phyloP scores from a whole-genome alignment of 2,113 vertebrate species.

The Etheostoma spectabile region DNA sequence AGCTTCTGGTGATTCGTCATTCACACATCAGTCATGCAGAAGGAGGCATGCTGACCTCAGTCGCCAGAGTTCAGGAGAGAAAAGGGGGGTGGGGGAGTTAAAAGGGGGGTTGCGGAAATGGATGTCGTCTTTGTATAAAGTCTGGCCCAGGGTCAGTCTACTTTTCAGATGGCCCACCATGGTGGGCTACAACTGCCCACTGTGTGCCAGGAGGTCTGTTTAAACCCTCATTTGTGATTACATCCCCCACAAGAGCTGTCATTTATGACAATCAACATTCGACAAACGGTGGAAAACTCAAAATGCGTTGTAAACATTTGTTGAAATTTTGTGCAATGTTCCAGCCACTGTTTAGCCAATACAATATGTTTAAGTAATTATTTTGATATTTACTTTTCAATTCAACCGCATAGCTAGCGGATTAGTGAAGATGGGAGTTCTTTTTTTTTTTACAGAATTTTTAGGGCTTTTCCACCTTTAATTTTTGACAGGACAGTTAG shows the following conservation, averaged over 20 bases:
- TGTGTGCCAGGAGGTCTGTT: slow-evolving; percentile 42
- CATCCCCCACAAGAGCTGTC: slow-evolving; percentile 27
- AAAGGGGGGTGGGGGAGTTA: background rate
- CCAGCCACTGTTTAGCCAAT: background rate
- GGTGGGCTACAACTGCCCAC: slow-evolving; percentile 42
- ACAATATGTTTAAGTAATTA: background rate
- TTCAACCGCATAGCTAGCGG: no score
- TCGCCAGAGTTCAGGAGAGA: slow-evolving; percentile 41
- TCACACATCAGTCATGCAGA: slow-evolving; percentile 72
- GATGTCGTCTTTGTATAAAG: slow-evolving; percentile 36
- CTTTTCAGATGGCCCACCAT: slow-evolving; percentile 25
- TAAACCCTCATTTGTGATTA: slow-evolving; percentile 43
- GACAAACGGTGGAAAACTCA: slow-evolving; percentile 13
- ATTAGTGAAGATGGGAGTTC: background rate
- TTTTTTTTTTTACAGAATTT: no score
- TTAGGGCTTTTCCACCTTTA: no score
- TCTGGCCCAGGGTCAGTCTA: slow-evolving; percentile 31
- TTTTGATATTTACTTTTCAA: background rate
- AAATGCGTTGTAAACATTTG: slow-evolving; percentile 25
- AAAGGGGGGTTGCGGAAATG: slow-evolving; percentile 15
- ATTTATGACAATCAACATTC: slow-evolving; percentile 26
- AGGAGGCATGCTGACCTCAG: slow-evolving; percentile 51
- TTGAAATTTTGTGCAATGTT: background rate
- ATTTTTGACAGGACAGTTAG: no score
- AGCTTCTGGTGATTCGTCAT: slow-evolving; percentile 71